Percentiles rank a stretch among this genome's conserved stretches.
phyloP scores from a whole-genome alignment of 2,888 invertebrate genomes.

The Zaprionus lineosus region DNA sequence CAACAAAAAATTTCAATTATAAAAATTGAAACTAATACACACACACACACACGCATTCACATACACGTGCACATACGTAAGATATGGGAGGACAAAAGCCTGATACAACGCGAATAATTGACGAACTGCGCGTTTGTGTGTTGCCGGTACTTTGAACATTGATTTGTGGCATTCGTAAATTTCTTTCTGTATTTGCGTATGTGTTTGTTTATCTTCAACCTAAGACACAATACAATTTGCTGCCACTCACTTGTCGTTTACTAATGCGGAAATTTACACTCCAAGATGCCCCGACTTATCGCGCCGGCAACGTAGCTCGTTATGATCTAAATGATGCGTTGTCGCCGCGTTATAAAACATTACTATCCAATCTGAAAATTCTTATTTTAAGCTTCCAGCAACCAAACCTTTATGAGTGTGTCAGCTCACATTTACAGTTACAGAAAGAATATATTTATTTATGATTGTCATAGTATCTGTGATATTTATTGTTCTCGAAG shows the following conservation, averaged over 20 bases:
- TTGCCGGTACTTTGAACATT: slow-evolving; percentile 56
- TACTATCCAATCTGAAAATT: slow-evolving; percentile 6
- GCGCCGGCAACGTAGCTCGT: slow-evolving; percentile 37
- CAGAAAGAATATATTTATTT: slow-evolving; percentile 4
- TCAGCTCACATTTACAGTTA: not conserved
- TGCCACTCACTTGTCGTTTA: slow-evolving; percentile 49
- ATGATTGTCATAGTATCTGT: not conserved
- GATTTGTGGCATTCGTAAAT: slow-evolving; percentile 62
- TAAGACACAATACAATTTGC: slow-evolving; percentile 50
- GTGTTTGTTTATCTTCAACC: slow-evolving; percentile 23
- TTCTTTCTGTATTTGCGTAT: slow-evolving; percentile 16
- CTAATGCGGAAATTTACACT: slow-evolving; percentile 68
- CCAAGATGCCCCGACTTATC: slow-evolving; percentile 48
- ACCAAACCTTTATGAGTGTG: too few relatives aligned
- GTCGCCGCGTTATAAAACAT: slow-evolving; percentile 23
- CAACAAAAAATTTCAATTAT: slow-evolving; percentile 42
- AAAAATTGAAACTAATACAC: slow-evolving; percentile 34
- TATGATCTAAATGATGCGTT: slow-evolving; percentile 26
- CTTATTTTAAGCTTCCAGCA: slow-evolving; percentile 6
- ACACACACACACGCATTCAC: not conserved
- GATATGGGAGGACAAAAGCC: slow-evolving; percentile 57
- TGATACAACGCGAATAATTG: slow-evolving; percentile 31
- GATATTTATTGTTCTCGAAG: slow-evolving; percentile 13
- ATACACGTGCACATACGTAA: slow-evolving; percentile 7
- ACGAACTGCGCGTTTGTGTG: slow-evolving; percentile 32